A percentile compares a stretch with the other conserved stretches of the same genome.
These are phyloP conservation scores for Amorpha juglandis DNA, from an alignment of 2,888 invertebrate species.

Conservation along the genomic window DNA sequence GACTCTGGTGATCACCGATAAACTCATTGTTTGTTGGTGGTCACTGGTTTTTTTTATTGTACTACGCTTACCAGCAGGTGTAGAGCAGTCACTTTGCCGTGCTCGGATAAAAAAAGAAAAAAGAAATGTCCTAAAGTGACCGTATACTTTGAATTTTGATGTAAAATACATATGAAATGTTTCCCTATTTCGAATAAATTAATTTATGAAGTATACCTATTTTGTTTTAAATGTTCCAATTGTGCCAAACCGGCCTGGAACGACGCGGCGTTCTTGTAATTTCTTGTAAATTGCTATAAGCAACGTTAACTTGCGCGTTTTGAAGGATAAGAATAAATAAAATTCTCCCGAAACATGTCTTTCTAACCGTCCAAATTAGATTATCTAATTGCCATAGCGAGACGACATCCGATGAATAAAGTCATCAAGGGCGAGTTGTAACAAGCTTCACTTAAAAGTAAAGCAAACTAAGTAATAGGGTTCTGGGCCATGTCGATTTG, in stretches of 20 bases:
- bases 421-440: constrained; percentile 59
- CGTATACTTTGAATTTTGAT: too few species aligned
- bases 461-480: constrained; percentile 10
- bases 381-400: constrained; percentile 68
- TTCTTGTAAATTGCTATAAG: constrained; percentile 12
- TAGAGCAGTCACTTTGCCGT: too few species aligned
- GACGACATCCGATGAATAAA: constrained; percentile 59
- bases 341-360: constrained; percentile 51
- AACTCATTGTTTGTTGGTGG: too few species aligned
- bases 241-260: neutral
- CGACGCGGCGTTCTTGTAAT: constrained; percentile 15
- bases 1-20: too few species aligned
- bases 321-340: constrained; percentile 35
- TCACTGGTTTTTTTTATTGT: too few species aligned
- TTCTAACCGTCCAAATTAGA: constrained; percentile 60
- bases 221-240: neutral
- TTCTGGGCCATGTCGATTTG: neutral
- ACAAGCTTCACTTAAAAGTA: constrained; percentile 44
- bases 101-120: too few species aligned
- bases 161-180: too few species aligned
- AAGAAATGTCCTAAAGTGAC: too few species aligned
- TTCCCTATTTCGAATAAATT: too few species aligned
- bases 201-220: neutral
- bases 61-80: too few species aligned
- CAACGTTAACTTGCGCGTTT: constrained; percentile 5